A percentile compares a stretch with the other conserved stretches of the same genome.
Conservation (phyloP, 2,113 vertebrate species). For the Colistium nudipinnis region DNA sequence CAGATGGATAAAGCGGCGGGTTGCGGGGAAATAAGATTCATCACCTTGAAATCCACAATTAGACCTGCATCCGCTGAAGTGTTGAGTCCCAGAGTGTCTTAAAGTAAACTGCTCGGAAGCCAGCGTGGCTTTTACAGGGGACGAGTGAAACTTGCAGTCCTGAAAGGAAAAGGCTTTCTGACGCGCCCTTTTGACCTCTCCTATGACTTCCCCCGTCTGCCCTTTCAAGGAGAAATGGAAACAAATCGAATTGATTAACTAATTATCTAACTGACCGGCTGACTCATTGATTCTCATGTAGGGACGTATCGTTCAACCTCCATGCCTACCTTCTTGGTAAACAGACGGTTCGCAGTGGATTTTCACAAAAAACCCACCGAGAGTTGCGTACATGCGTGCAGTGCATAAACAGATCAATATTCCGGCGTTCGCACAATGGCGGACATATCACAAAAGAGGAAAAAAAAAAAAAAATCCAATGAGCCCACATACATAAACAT, state of each 20-base stretch:
- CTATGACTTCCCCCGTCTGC: slow-evolving; percentile 18
- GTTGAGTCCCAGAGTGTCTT: slow-evolving; percentile 60
- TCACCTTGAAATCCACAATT: slow-evolving; percentile 67
- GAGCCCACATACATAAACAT: slow-evolving; percentile 33
- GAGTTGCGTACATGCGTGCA: background rate
- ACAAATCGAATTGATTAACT: slow-evolving; percentile 41
- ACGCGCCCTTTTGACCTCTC: slow-evolving; percentile 42
- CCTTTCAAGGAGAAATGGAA: slow-evolving; percentile 55
- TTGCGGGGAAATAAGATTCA: slow-evolving; percentile 52
- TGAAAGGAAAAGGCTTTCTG: slow-evolving; percentile 36
- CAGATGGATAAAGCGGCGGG: slow-evolving; percentile 55
- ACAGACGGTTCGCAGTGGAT: background rate
- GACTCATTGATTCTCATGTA: slow-evolving; percentile 43
- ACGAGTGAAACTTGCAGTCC: slow-evolving; percentile 57
- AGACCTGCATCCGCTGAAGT: slow-evolving; percentile 60
- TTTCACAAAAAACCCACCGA: slow-evolving; percentile 5
- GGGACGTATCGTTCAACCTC: slow-evolving; percentile 20
- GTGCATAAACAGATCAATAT: slow-evolving; percentile 23
- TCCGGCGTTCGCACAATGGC: slow-evolving; percentile 9
- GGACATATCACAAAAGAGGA: slow-evolving; percentile 11
- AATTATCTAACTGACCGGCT: slow-evolving; percentile 29
- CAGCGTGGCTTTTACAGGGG: slow-evolving; percentile 34
- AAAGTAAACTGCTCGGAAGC: slow-evolving; percentile 57
- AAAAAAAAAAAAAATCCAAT: slow-evolving; percentile 19
- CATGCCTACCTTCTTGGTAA: slow-evolving; percentile 1